Evolutionary conservation across 2,113 vertebrate species (phyloP), one percentile per base, ranked within the genome.

Genomic region (Nycticorax nycticorax): DNA sequence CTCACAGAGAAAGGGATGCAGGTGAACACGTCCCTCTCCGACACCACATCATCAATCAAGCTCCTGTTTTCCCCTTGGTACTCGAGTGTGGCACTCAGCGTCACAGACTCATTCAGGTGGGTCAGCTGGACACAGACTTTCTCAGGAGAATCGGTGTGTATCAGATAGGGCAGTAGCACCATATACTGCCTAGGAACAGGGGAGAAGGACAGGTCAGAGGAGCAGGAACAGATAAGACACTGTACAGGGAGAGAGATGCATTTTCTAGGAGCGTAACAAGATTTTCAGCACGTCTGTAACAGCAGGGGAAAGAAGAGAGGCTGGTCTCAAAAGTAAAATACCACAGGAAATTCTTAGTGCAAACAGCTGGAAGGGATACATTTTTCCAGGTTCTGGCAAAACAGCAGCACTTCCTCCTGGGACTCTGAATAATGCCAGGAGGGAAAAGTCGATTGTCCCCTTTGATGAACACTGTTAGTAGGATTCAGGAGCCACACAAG

Each of bases 61-160:
- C 93, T 98, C 53, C 24, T 71, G 41, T 98, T 98, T 73, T 57
- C 73, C 23, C 59, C 33, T 3, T 37, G 4, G 1, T 96, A 86
- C 56, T 98, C 96, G 0, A 98, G 66, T 2, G 81, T 92, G 64
- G 90, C 79, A 18, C 66, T 97, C 32, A 98, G 87, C 0, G 92
- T 96, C 89, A 98, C 97, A 0, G 98, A 97, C 82, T 98, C 98
- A 3, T 98, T 98, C 88, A 98, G 95, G 50, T 98, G 76, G n/a
- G 60, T 97, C 88, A 98, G 72, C 63, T 98, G 96, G 23, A 98
- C 5, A 3, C 98, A 98, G 72, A 96, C 45, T 32, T 97, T 98
- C 87, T 98, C 97, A 3, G 77, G 30, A 69, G 95, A 88, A 48
- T 94, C 53, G 0, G 79, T 80, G 64, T 79, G 88, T 60, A 97